Evolutionary conservation across 92 coral and sea anemone genomes (phyloP).

Genomic region (Epizoanthus stellaris): DNA sequence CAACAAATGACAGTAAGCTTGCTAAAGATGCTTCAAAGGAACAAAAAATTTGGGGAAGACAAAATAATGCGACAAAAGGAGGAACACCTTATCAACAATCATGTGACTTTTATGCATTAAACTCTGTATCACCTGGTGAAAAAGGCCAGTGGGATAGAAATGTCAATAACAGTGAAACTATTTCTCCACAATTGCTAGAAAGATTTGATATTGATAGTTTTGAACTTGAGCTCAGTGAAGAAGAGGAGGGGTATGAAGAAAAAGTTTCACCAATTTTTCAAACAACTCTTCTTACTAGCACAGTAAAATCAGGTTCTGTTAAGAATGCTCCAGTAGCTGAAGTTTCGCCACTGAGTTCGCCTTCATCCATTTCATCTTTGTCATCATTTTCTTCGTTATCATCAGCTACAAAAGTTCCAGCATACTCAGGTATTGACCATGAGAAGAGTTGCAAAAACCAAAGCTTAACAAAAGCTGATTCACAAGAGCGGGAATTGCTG

Average conservation of each 20-base stretch:
- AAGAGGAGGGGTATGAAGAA: constrained; percentile 11
- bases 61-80: background rate
- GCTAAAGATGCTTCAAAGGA: background rate
- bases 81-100: background rate
- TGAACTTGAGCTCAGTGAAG: constrained; percentile 18
- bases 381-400: constrained; percentile 79
- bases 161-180: background rate
- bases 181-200: constrained; percentile 9
- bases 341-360: constrained; percentile 74
- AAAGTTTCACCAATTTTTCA: background rate
- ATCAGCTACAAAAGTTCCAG: constrained; percentile 51
- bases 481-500: background rate
- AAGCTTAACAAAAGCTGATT: background rate
- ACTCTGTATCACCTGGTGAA: background rate
- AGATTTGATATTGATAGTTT: constrained; percentile 31
- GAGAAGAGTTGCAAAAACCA: background rate
- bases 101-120: background rate
- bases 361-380: constrained; percentile 77
- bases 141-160: constrained; percentile 15
- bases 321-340: constrained; percentile 6
- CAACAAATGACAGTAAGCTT: background rate
- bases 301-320: background rate
- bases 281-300: background rate
- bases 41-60: background rate
- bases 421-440: constrained; percentile 17